phyloP scores from a whole-genome alignment of 2,888 invertebrate genomes.

The Mycalesis mineus region DNA sequence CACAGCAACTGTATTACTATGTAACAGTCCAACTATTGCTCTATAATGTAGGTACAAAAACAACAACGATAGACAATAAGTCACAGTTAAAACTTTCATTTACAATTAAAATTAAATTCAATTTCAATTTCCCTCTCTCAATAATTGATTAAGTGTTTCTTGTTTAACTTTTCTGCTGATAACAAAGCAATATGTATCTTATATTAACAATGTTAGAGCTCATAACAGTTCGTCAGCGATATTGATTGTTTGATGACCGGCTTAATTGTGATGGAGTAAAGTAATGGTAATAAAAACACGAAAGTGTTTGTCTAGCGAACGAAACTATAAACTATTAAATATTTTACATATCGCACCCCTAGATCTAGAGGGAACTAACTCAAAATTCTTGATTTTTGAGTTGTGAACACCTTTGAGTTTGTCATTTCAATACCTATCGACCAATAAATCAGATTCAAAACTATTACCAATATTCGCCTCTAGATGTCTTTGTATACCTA shows the following conservation, averaged over 20 bases:
- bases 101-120: not conserved
- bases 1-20: no score
- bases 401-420: no score
- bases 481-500: no score
- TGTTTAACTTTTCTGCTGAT: not conserved
- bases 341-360: no score
- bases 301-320: not conserved
- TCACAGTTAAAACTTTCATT: not conserved
- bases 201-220: not conserved
- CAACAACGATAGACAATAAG: not conserved
- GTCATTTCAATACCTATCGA: no score
- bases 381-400: no score
- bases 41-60: no score
- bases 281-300: not conserved
- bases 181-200: not conserved
- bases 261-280: not conserved
- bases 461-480: no score
- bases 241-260: not conserved
- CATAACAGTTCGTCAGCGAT: not conserved
- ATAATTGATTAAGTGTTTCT: not conserved
- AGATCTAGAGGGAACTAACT: no score
- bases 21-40: no score
- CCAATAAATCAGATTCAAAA: no score
- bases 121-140: not conserved
- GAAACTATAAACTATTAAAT: not conserved